Percentiles rank a stretch among this genome's conserved stretches.
phyloP scores from a whole-genome alignment of 2,888 invertebrate genomes.

The Drosophila histrio region DNA sequence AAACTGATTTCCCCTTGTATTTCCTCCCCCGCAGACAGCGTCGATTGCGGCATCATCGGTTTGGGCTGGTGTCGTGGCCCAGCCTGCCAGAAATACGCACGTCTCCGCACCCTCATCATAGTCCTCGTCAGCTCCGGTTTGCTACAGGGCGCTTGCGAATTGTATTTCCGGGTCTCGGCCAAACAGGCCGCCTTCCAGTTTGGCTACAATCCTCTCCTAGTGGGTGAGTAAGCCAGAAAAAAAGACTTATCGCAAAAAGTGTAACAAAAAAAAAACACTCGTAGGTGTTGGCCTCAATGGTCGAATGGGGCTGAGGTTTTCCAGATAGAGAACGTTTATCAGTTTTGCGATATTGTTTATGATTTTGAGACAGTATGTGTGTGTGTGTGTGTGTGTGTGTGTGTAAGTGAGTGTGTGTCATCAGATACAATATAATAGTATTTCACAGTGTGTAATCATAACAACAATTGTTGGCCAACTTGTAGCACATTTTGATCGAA shows the following conservation, averaged over 20 bases:
- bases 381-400: slow-evolving; percentile 10
- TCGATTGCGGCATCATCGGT: slow-evolving; percentile 85
- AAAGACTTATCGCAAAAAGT: slow-evolving; percentile 47
- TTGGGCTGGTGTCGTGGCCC: slow-evolving; percentile 85
- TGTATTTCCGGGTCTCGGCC: slow-evolving; percentile 85
- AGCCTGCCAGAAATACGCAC: slow-evolving; percentile 84
- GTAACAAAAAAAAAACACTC: background rate
- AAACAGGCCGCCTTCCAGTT: slow-evolving; percentile 85
- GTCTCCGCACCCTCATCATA: slow-evolving; percentile 84
- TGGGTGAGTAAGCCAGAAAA: slow-evolving; percentile 83
- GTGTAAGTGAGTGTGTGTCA: slow-evolving; percentile 59
- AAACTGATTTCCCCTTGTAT: too few species aligned
- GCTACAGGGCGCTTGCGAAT: slow-evolving; percentile 84
- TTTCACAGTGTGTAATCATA: background rate
- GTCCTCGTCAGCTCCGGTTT: slow-evolving; percentile 83
- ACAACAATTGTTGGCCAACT: slow-evolving; percentile 31
- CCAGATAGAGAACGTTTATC: slow-evolving; percentile 52
- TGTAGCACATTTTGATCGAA: slow-evolving; percentile 7
- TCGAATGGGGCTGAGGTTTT: slow-evolving; percentile 49
- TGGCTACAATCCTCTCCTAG: slow-evolving; percentile 83
- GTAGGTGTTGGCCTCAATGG: slow-evolving; percentile 58
- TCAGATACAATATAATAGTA: slow-evolving; percentile 20
- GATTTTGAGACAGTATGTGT: slow-evolving; percentile 40
- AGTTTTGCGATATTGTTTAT: slow-evolving; percentile 76
- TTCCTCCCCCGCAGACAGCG: slow-evolving; percentile 75